Percentiles rank a stretch among this genome's conserved stretches.
Evolutionary conservation across 2,797 vertebrate species (phyloP).

Genomic region (Onychomys torridus): DNA sequence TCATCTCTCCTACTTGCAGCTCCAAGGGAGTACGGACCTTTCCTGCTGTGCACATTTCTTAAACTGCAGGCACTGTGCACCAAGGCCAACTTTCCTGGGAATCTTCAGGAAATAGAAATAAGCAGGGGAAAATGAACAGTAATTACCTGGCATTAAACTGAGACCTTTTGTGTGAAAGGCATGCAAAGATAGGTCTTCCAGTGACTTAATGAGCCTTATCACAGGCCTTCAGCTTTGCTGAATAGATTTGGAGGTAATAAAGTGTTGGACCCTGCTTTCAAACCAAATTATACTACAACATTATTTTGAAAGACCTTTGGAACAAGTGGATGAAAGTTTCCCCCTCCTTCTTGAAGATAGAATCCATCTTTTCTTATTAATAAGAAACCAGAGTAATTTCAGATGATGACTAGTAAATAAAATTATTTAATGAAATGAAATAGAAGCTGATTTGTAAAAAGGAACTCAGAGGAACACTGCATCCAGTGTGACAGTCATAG

Average conservation of each 20-base stretch:
- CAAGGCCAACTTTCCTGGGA: slow-evolving; percentile 66
- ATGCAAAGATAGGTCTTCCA: slow-evolving; percentile 78
- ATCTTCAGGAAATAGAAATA: slow-evolving; percentile 78
- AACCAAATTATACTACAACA: slow-evolving; percentile 76
- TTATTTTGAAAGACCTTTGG: slow-evolving; percentile 79
- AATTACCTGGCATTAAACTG: slow-evolving; percentile 81
- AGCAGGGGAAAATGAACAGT: slow-evolving; percentile 73
- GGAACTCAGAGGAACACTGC: not conserved
- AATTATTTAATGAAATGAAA: slow-evolving; percentile 71
- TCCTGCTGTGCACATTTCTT: slow-evolving; percentile 7
- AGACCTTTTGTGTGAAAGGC: slow-evolving; percentile 81
- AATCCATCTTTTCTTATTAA: slow-evolving; percentile 69
- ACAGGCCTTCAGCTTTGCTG: slow-evolving; percentile 78
- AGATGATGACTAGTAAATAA: slow-evolving; percentile 67
- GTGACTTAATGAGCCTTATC: slow-evolving; percentile 81
- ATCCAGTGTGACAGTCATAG: not conserved
- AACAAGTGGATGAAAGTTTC: slow-evolving; percentile 61
- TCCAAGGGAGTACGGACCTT: not conserved
- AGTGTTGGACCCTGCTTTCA: slow-evolving; percentile 75
- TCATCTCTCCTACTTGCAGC: not conserved
- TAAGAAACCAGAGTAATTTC: slow-evolving; percentile 72
- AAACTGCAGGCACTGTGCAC: slow-evolving; percentile 22
- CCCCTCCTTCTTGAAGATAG: slow-evolving; percentile 23
- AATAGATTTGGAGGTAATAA: slow-evolving; percentile 81
- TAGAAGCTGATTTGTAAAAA: slow-evolving; percentile 64